These are phyloP conservation scores for Hirudo medicinalis DNA, from an alignment of 1,140 invertebrate genomes.

Conservation along the genomic window DNA sequence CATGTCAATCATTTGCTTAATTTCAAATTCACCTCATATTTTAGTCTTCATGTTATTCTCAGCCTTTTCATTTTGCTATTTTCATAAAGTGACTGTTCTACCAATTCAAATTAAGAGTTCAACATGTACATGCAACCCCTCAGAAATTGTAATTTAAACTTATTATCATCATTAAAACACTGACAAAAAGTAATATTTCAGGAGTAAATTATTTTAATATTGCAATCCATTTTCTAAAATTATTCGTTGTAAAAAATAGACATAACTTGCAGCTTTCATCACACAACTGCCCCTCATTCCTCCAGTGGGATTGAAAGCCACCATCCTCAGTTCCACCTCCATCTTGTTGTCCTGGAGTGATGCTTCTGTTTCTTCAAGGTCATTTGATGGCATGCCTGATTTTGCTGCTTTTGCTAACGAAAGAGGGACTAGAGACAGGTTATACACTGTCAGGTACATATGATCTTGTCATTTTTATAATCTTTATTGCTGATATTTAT, in stretches of 20 bases:
- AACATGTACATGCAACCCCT: background rate
- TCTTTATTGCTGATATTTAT: no score
- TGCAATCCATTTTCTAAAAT: slow-evolving; percentile 39
- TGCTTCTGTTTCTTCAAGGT: slow-evolving; percentile 47
- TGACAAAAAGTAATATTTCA: background rate
- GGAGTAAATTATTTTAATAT: no score
- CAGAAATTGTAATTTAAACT: background rate
- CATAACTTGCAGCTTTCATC: slow-evolving; percentile 38
- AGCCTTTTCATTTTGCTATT: background rate
- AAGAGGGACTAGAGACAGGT: slow-evolving; percentile 60
- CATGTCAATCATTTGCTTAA: no score
- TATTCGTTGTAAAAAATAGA: slow-evolving; percentile 23
- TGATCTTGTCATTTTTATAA: background rate
- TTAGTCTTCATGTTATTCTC: background rate
- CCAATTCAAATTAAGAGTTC: background rate
- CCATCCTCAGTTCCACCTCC: slow-evolving; percentile 67
- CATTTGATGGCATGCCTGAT: slow-evolving; percentile 19
- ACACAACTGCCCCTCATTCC: slow-evolving; percentile 52
- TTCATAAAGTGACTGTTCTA: background rate
- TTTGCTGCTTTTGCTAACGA: slow-evolving; percentile 25
- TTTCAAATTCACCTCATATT: no score
- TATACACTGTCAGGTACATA: slow-evolving; percentile 64
- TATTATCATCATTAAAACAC: background rate
- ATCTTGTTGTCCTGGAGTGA: slow-evolving; percentile 93
- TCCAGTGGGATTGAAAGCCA: slow-evolving; percentile 77